Conservation (phyloP, 2,888 invertebrate genomes). For the Congeria kusceri region DNA sequence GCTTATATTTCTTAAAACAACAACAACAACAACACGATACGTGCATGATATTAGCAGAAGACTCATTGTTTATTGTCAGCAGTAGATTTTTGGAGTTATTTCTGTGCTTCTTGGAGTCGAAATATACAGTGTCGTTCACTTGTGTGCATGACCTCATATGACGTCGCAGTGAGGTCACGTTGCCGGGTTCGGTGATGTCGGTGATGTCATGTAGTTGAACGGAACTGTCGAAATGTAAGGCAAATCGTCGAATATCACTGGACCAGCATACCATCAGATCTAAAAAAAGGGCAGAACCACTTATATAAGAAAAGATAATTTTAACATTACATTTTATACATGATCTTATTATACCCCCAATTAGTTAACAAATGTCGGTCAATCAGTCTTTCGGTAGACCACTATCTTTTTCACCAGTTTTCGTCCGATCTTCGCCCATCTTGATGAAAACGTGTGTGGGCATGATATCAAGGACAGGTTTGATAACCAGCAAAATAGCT, state of each 20-base stretch:
- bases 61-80: constrained; percentile 9
- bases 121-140: constrained; percentile 33
- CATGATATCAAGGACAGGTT: too few relatives aligned
- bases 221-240: constrained; percentile 41
- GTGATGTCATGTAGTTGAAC: constrained; percentile 28
- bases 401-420: too few relatives aligned
- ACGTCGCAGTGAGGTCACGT: constrained; percentile 5
- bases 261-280: constrained; percentile 44
- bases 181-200: constrained; percentile 4
- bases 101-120: constrained; percentile 9
- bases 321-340: too few relatives aligned
- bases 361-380: too few relatives aligned
- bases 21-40: neutral
- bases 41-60: constrained; percentile 24
- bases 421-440: too few relatives aligned
- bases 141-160: constrained; percentile 24
- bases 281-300: constrained; percentile 16
- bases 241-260: constrained; percentile 40
- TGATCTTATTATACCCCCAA: too few relatives aligned
- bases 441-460: too few relatives aligned
- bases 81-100: constrained; percentile 23
- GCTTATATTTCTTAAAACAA: neutral
- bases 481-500: too few relatives aligned
- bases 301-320: too few relatives aligned
- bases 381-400: too few relatives aligned